Conservation (phyloP, 2,888 invertebrate genomes). For the Agriopis leucophaearia region DNA sequence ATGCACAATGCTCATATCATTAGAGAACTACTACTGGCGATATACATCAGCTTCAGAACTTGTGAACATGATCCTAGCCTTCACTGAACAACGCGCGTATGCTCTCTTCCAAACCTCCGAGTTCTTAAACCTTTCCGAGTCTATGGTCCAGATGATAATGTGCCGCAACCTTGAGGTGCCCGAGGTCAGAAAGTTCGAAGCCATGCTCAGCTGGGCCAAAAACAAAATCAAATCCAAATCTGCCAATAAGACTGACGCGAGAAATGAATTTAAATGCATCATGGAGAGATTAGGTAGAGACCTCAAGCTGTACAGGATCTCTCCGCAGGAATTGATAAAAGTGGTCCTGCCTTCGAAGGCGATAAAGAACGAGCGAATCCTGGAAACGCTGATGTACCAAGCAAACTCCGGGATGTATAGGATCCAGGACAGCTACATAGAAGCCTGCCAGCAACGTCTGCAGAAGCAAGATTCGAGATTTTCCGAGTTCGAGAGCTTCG, state of each 20-base stretch:
- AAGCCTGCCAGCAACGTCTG: slow-evolving; percentile 94
- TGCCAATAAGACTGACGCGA: slow-evolving; percentile 92
- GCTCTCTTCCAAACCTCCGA: slow-evolving; percentile 94
- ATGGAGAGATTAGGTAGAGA: slow-evolving; percentile 97
- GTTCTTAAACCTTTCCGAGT: slow-evolving; percentile 95
- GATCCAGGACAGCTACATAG: slow-evolving; percentile 94
- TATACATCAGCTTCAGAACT: slow-evolving; percentile 97
- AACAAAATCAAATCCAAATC: slow-evolving; percentile 93
- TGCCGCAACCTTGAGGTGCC: slow-evolving; percentile 95
- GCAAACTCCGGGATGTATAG: slow-evolving; percentile 97
- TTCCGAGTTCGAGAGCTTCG: slow-evolving; percentile 93
- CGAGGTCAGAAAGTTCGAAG: slow-evolving; percentile 96
- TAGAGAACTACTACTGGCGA: slow-evolving; percentile 98
- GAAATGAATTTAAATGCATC: slow-evolving; percentile 95
- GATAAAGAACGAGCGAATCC: slow-evolving; percentile 95
- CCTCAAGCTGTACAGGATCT: slow-evolving; percentile 95
- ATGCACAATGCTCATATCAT: slow-evolving; percentile 96
- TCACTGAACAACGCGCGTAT: slow-evolving; percentile 94
- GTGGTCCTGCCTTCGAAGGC: slow-evolving; percentile 97
- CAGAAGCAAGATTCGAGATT: slow-evolving; percentile 96
- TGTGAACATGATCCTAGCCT: slow-evolving; percentile 97
- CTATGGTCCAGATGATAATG: slow-evolving; percentile 98
- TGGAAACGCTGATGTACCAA: slow-evolving; percentile 97
- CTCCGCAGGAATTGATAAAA: slow-evolving; percentile 96
- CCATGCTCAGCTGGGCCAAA: slow-evolving; percentile 96